A percentile compares a stretch with the other conserved stretches of the same genome.
Conservation (phyloP, 2,888 invertebrate species). For the Exephanes ischioxanthus region DNA sequence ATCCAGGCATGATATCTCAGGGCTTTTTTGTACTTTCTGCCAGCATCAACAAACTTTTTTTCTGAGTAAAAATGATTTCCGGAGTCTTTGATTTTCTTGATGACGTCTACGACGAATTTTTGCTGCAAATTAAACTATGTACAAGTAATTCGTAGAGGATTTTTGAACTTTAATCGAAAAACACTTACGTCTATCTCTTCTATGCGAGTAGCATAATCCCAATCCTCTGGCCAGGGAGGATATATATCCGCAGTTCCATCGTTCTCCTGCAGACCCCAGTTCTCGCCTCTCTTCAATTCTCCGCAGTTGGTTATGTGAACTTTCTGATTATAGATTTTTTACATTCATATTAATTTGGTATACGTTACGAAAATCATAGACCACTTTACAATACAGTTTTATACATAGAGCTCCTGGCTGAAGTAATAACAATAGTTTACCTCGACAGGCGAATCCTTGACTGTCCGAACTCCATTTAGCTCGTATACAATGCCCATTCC, state of each 20-base stretch:
- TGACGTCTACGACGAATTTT: slow-evolving; percentile 86
- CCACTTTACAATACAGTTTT: too few relatives aligned
- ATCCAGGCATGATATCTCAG: slow-evolving; percentile 89
- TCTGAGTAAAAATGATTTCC: slow-evolving; percentile 90
- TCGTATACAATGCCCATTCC: slow-evolving; percentile 91
- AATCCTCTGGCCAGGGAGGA: slow-evolving; percentile 93
- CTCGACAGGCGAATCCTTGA: slow-evolving; percentile 87
- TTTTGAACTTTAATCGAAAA: background rate
- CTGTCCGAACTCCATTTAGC: slow-evolving; percentile 88
- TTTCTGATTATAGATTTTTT: slow-evolving; percentile 70
- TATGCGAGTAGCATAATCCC: slow-evolving; percentile 82
- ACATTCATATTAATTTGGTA: background rate
- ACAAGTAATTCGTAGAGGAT: background rate
- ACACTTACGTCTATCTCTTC: slow-evolving; percentile 64
- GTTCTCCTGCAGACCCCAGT: slow-evolving; percentile 89
- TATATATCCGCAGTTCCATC: slow-evolving; percentile 91
- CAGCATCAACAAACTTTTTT: slow-evolving; percentile 88
- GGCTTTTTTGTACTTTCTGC: slow-evolving; percentile 92
- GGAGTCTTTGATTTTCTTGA: slow-evolving; percentile 88
- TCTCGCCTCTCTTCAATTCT: slow-evolving; percentile 87
- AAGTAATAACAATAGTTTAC: slow-evolving; percentile 82
- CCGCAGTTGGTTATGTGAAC: slow-evolving; percentile 88
- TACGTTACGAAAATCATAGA: too few relatives aligned
- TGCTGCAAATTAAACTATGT: slow-evolving; percentile 82
- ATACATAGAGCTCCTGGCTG: background rate